Conservation (phyloP, 2,113 vertebrate genomes). For the Rhineura floridana region DNA sequence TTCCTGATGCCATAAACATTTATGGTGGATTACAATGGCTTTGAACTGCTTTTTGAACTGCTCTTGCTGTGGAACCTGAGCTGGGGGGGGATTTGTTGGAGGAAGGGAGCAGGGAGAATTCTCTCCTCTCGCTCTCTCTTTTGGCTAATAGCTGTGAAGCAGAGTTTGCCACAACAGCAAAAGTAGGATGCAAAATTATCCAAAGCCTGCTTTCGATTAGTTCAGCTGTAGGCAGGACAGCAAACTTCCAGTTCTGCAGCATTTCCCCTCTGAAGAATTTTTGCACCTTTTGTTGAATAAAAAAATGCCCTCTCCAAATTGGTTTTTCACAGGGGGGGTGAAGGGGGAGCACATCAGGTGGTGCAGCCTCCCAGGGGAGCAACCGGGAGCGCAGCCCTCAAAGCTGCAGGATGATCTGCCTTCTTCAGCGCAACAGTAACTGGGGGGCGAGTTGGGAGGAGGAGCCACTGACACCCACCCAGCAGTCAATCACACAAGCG, state of each 20-base stretch:
- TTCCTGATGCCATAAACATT: constrained; percentile 57
- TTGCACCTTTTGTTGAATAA: neutral
- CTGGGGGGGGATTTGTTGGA: neutral
- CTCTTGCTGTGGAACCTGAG: neutral
- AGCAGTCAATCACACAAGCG: too few species aligned
- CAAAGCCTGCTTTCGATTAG: neutral
- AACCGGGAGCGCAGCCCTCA: too few species aligned
- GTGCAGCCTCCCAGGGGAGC: too few species aligned
- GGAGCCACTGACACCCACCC: too few species aligned
- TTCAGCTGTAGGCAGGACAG: neutral
- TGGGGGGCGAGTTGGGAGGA: too few species aligned
- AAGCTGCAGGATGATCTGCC: too few species aligned
- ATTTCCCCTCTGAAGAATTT: too few species aligned
- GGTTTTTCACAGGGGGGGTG: neutral
- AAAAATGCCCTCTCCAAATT: neutral
- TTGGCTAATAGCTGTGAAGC: neutral
- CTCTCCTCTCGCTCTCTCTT: neutral
- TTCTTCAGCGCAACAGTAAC: too few species aligned
- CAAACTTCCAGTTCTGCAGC: neutral
- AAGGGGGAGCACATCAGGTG: too few species aligned
- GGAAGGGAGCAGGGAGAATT: neutral
- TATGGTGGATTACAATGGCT: neutral
- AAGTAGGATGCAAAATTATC: neutral
- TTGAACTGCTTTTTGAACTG: constrained; percentile 18
- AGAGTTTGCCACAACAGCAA: neutral